These are phyloP conservation scores for Nezara viridula DNA, from an alignment of 2,888 invertebrate species.

Conservation along the genomic window DNA sequence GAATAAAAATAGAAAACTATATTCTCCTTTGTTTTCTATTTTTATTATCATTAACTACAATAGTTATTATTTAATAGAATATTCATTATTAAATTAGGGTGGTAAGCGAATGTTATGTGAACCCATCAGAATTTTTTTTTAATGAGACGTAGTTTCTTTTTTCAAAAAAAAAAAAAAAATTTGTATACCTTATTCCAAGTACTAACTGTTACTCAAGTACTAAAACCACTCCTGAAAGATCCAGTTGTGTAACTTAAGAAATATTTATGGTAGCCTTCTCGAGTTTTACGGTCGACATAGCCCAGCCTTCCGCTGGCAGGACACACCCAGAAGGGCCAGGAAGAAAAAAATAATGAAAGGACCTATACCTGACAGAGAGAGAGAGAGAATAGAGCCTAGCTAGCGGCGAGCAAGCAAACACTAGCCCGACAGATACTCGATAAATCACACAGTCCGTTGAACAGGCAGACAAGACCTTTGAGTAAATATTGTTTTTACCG, in stretches of 20 bases:
- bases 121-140: too few relatives aligned
- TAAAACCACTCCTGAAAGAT: background rate
- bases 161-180: too few relatives aligned
- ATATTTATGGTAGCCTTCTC: background rate
- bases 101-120: too few relatives aligned
- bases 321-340: background rate
- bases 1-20: too few relatives aligned
- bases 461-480: background rate
- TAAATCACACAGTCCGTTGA: conserved; percentile 19
- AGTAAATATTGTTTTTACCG: conserved; percentile 20
- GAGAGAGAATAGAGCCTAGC: background rate
- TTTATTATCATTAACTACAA: too few relatives aligned
- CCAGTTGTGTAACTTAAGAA: background rate
- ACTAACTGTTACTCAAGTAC: background rate
- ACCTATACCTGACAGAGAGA: background rate
- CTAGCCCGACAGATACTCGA: background rate
- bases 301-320: background rate
- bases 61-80: too few relatives aligned
- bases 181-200: background rate
- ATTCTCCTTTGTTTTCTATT: too few relatives aligned
- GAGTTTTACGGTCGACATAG: background rate
- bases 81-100: too few relatives aligned
- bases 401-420: background rate
- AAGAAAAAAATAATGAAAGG: conserved; percentile 16
- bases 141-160: too few relatives aligned